A percentile compares a stretch with the other conserved stretches of the same genome.
Evolutionary conservation across 2,888 invertebrate genomes (phyloP).

Genomic region (Nomada goodeniana): DNA sequence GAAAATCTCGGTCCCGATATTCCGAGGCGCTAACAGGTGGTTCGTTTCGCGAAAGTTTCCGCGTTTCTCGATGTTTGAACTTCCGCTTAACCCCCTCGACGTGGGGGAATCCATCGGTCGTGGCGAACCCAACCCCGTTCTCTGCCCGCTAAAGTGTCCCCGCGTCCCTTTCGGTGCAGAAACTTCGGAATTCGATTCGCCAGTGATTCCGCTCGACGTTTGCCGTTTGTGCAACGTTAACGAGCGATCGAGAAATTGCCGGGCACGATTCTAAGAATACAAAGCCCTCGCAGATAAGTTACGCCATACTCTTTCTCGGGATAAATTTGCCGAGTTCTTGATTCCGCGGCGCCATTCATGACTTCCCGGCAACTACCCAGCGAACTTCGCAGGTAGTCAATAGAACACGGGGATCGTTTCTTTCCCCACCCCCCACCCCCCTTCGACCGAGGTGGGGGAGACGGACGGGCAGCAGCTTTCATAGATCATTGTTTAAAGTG

Average conservation of each 20-base stretch:
- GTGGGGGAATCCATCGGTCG: neutral
- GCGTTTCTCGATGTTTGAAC: neutral
- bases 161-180: no score
- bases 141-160: neutral
- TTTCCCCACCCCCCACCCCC: neutral
- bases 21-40: neutral
- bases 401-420: conserved; percentile 23
- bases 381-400: conserved; percentile 48
- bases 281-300: neutral
- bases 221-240: neutral
- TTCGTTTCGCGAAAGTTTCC: neutral
- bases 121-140: neutral
- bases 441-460: neutral
- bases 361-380: conserved; percentile 17
- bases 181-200: no score
- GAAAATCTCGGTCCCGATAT: neutral
- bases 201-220: neutral
- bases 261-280: neutral
- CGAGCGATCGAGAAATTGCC: neutral
- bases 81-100: neutral
- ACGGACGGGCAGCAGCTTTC: conserved; percentile 47
- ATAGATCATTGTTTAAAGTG: conserved; percentile 70
- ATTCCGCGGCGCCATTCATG: conserved; percentile 28
- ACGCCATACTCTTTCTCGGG: neutral
- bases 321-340: conserved; percentile 23